Percentiles rank a stretch among this genome's conserved stretches.
phyloP scores from a whole-genome alignment of 2,113 vertebrate genomes.

The Coptodon rendalli region DNA sequence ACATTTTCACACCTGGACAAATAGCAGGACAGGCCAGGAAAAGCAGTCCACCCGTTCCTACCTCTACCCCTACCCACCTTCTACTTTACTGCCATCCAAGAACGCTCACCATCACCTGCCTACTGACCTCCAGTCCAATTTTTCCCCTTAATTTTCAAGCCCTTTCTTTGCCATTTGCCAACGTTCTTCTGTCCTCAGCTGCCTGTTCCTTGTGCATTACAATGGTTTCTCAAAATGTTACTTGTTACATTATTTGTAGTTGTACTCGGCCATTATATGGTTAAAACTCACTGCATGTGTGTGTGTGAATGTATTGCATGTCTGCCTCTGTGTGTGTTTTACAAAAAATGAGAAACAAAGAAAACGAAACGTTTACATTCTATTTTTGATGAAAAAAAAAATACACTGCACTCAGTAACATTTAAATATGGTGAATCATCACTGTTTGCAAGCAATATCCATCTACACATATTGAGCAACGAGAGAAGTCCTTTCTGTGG shows the following conservation, averaged over 20 bases:
- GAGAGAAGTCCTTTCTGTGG: background rate
- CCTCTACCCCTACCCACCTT: slow-evolving; percentile 21
- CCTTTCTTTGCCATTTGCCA: background rate
- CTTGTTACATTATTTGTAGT: slow-evolving; percentile 1
- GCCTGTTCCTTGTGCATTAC: background rate
- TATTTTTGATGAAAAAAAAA: slow-evolving; percentile 8
- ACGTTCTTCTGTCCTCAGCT: background rate
- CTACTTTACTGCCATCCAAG: slow-evolving; percentile 12
- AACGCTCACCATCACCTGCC: slow-evolving; percentile 23
- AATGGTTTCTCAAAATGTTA: background rate
- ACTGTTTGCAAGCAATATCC: slow-evolving; percentile 40
- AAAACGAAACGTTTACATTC: slow-evolving; percentile 51
- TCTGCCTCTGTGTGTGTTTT: slow-evolving; percentile 14
- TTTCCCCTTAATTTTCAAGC: background rate
- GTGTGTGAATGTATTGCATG: slow-evolving; percentile 13
- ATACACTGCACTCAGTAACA: slow-evolving; percentile 44
- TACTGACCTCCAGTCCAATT: background rate
- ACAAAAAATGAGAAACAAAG: background rate
- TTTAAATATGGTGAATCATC: slow-evolving; percentile 35
- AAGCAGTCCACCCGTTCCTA: slow-evolving; percentile 54
- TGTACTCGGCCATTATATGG: slow-evolving; percentile 7
- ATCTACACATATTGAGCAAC: slow-evolving; percentile 21
- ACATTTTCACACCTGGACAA: slow-evolving; percentile 74
- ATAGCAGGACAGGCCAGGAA: slow-evolving; percentile 59
- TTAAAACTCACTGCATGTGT: slow-evolving; percentile 13